Evolutionary conservation across 2,113 vertebrate genomes (phyloP), one percentile per base, ranked within the genome.

Genomic region (Tragelaphus imberbis): DNA sequence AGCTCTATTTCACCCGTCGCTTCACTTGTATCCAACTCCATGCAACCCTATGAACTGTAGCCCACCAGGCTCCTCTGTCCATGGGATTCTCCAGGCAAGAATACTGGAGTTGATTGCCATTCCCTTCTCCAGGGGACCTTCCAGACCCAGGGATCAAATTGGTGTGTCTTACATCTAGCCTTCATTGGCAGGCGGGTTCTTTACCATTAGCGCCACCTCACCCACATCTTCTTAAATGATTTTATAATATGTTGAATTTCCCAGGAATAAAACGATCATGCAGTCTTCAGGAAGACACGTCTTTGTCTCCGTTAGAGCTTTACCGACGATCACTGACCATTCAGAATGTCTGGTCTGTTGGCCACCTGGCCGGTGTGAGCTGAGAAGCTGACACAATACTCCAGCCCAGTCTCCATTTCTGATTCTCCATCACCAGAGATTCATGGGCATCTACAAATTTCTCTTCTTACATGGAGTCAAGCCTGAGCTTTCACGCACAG

Each of bases 391-490:
- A 80, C 30, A 8, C 0, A 2, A 9, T 56, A 15, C 28, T 7
- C 84, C 5, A 1, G 58, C 49, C 1, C 4, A 0, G n/a, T 16
- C 23, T 16, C 10, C 23, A 5, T 14, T 75, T n/a, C 2, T 0
- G 2, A 55, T 5, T 87, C 40, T 23, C 71, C 44, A 12, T 1
- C 4, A 0, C 59, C 59, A 63, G 85, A 1, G 55, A 59, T 5
- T 6, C 13, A 0, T 6, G 49, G 10, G 58, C 58, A 16, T 89
- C 12, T 13, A 21, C 40, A n/a, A 63, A 28, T 28, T 88, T 59
- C 61, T 44, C 4, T n/a, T 44, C 40, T n/a, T 68, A n/a, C 13
- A 1, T 21, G 28, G 23, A 7, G 65, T 14, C 6, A 25, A 85
- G 23, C 15, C 85, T 90, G 85, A 58, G 13, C 93, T 95, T 53